Evolutionary conservation across 1,140 invertebrate species (phyloP).

Genomic region (Eriocheir sinensis): DNA sequence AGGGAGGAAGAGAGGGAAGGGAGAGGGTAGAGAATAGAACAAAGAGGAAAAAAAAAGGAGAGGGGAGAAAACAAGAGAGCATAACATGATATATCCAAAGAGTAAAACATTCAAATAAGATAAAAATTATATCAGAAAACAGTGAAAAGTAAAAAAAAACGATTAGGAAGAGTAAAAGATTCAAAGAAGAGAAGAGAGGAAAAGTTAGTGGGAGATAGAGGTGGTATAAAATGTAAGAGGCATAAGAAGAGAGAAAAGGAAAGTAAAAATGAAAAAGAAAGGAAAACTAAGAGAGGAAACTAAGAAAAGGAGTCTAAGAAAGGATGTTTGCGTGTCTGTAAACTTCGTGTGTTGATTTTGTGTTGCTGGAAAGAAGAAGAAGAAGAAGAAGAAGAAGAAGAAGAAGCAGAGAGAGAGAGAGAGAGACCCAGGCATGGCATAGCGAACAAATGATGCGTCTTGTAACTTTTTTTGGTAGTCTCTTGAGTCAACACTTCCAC

Average conservation of each 20-base stretch:
- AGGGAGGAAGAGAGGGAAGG: too few relatives aligned
- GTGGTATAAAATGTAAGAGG: neutral
- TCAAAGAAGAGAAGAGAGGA: neutral
- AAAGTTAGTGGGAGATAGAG: neutral
- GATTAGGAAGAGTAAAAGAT: neutral
- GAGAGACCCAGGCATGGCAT: neutral
- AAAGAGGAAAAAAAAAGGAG: too few relatives aligned
- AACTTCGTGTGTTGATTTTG: too few relatives aligned
- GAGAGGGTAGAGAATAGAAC: too few relatives aligned
- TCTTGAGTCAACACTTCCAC: too few relatives aligned
- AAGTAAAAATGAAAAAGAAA: neutral
- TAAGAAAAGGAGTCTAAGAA: neutral
- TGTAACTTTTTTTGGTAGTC: too few relatives aligned
- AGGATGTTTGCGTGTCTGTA: neutral
- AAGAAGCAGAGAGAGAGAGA: neutral
- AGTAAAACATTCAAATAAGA: neutral
- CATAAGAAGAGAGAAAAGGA: neutral
- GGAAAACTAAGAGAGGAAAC: too few relatives aligned
- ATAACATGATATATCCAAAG: neutral
- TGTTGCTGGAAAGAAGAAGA: constrained; percentile 5
- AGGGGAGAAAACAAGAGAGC: neutral
- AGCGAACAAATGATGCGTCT: too few relatives aligned
- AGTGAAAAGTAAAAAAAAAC: neutral
- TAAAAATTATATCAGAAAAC: too few relatives aligned
- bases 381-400: neutral